Evolutionary conservation across 2,797 vertebrate genomes (phyloP).

Genomic region (Merluccius polli): DNA sequence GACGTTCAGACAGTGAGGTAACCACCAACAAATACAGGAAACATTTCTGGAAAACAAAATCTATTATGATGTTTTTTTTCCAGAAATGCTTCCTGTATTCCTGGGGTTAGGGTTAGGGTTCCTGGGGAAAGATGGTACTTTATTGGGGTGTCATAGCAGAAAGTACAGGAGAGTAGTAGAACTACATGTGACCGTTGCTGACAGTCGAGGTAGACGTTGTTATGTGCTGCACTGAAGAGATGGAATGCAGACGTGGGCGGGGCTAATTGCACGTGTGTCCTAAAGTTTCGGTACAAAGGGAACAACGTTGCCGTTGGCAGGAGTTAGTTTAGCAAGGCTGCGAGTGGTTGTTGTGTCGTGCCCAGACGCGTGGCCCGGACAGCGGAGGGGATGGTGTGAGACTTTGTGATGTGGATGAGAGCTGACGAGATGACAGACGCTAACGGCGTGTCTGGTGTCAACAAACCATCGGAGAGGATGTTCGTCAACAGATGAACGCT

Average conservation of each 20-base stretch:
- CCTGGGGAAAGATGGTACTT: slow-evolving; percentile 17
- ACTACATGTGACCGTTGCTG: too few species aligned
- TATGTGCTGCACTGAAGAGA: slow-evolving; percentile 7
- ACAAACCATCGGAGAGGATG: slow-evolving; percentile 54
- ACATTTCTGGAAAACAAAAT: slow-evolving; percentile 20
- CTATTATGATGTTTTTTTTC: background rate
- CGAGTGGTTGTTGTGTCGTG: slow-evolving; percentile 39
- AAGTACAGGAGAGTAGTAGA: too few species aligned
- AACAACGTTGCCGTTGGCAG: slow-evolving; percentile 24
- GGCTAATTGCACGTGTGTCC: slow-evolving; percentile 6
- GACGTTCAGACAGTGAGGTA: slow-evolving; percentile 21
- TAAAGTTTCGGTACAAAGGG: background rate
- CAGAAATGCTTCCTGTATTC: too few species aligned
- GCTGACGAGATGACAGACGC: slow-evolving; percentile 68
- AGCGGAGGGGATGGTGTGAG: slow-evolving; percentile 14
- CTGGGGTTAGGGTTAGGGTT: slow-evolving; percentile 8
- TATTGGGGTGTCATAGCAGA: too few species aligned
- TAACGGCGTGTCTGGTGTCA: slow-evolving; percentile 52
- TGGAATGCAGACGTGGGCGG: slow-evolving; percentile 4
- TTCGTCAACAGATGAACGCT: slow-evolving; percentile 60
- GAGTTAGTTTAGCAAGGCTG: slow-evolving; percentile 34
- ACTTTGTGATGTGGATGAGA: slow-evolving; percentile 60
- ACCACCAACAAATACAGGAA: slow-evolving; percentile 37
- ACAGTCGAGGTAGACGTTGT: too few species aligned
- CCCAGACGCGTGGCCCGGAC: background rate